Percentiles rank a stretch among this genome's conserved stretches.
Conservation (phyloP, 2,113 vertebrate species). For the Erythrocercus mccallii region DNA sequence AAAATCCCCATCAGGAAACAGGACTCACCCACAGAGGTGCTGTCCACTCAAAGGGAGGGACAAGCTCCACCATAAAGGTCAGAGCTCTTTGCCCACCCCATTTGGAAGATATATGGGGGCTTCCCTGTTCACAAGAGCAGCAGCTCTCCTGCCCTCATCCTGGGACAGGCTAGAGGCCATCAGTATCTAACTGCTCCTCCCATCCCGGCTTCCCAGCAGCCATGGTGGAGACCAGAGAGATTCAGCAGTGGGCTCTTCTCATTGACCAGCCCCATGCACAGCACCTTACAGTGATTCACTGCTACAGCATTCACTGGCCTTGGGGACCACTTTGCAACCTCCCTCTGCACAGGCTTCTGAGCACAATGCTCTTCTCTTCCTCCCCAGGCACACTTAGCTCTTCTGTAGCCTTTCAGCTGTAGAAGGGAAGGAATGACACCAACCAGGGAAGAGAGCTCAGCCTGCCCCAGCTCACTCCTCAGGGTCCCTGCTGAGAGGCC, state of each 20-base stretch:
- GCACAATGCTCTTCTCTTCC: neutral
- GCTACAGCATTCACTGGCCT: neutral
- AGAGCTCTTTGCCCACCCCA: rapidly evolving
- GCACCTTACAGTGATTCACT: neutral
- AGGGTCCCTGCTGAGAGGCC: neutral
- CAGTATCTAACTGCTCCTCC: neutral
- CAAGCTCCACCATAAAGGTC: neutral
- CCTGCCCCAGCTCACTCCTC: neutral
- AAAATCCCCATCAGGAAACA: neutral
- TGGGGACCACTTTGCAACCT: neutral
- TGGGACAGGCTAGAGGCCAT: neutral
- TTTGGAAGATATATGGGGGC: neutral
- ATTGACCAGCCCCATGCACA: rapidly evolving
- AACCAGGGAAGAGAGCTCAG: neutral
- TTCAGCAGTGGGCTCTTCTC: neutral
- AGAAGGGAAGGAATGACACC: neutral
- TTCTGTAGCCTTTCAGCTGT: neutral
- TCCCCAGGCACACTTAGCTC: neutral
- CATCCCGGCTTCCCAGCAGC: neutral
- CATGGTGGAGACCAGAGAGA: neutral
- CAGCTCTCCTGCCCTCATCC: neutral
- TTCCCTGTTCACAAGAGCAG: neutral
- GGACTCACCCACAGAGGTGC: neutral
- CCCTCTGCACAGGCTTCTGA: neutral
- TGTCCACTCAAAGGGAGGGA: neutral